Base-by-base conservation (phyloP, 2,797 vertebrate genomes). In the Remorina albescens region DNA sequence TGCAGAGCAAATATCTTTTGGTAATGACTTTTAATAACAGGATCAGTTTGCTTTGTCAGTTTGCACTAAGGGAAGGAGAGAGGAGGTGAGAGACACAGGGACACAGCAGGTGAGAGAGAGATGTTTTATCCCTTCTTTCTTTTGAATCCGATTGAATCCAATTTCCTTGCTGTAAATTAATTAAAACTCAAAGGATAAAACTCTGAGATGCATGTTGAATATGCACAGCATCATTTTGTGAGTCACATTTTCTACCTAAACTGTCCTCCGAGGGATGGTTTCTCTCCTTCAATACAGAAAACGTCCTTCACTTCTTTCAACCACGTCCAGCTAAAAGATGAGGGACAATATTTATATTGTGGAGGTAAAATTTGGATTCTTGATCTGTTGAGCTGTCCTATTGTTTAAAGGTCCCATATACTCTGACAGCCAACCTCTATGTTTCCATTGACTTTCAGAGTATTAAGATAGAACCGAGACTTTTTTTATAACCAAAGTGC, bases 81-180 rank as follows among this genome's bases (percentile, higher is more conserved):
- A 46, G 25, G 3, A 16, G 37, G 6, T 4, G 39, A 23, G 30
- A 36, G 74, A 39, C 49, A 36, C 28, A 71, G 37, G 50, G 26
- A 36, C 56, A 10, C 67, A 71, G 68, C 73, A 59, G 69, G 71
- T 73, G 55, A 74, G 74, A 70, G 65, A 58, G 30, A 11, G 32
- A 51, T 42, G 59, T 59, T 71, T 76, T 71, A 57, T 80, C 66
- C 71, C 71, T 54, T 36, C 36, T 69, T 76, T 68, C 56, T 25
- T 53, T 54, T n/a, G n/a, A n/a, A n/a, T n/a, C 59, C 69, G 66
- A 78, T 71, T 74, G 66, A 81, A 84, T 74, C 81, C 63, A 74
- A 66, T 82, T 69, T 73, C 74, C 65, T 69, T 71, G 54, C 67
- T 82, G 81, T 73, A 55, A 71, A 72, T 84, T 72, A 76, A 84